Evolutionary conservation across 1,140 invertebrate species (phyloP), one percentile per base, ranked within the genome.

Genomic region (Mercenaria mercenaria): DNA sequence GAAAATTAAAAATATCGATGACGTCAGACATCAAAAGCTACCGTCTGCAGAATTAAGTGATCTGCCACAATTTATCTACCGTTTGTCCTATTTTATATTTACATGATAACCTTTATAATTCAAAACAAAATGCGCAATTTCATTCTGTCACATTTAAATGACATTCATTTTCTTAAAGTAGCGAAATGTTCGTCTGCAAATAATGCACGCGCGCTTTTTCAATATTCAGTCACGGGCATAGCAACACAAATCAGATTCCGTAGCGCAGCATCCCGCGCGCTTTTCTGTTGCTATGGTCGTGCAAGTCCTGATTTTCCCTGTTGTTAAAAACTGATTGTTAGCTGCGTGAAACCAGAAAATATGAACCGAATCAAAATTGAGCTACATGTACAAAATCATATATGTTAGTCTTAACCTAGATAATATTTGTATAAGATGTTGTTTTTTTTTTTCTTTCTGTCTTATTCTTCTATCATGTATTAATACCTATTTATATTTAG

Each of bases 231-330:
- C 47, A n/a, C 43, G 76, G 3, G 76, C 76, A 79, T 79, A 41
- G 76, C 76, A 79, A 79, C 76, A n/a, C 76, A 15, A 79, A 79
- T 79, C 76, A 56, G 76, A 79, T 52, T 79, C 47, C 32, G 13
- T 23, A 15, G 34, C 26, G 32, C 76, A 79, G 76, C 47, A 52
- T 79, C 76, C 34, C 76, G 47, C 76, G 76, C 76, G 43, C 47
- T 79, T 79, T 59, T 56, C 74, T 79, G 76, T 79, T 79, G 47
- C 76, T 56, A 79, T 23, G 76, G 76, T 20, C 47, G 1, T 79
- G 50, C 41, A 43, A 11, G 23, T 15, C 41, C 18, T 26, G 72
- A 50, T 47, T 20, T 43, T 76, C 67, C 34, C 64, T 72, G 2
- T 10, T 41, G 13, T 32, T 72, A 72, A 39, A 72, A 32, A 41